Evolutionary conservation across 23 tunicate genomes (phyloP).

Genomic region (Trididemnum miniatum): DNA sequence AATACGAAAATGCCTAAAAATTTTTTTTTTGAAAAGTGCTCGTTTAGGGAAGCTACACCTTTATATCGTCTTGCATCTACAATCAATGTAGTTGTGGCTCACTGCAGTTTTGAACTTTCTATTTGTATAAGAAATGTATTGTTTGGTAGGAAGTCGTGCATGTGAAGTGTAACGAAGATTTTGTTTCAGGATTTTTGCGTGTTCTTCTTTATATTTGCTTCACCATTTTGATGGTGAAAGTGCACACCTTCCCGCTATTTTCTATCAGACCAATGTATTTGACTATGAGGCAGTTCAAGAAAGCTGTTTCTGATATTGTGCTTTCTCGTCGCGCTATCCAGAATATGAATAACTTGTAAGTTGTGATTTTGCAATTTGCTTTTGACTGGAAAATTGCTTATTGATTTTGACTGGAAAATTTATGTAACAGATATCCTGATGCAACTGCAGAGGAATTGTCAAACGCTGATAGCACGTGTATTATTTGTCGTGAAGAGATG

Average conservation of each 20-base stretch:
- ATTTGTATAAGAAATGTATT: too few relatives aligned
- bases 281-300: slow-evolving; percentile 92
- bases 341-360: slow-evolving; percentile 95
- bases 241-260: slow-evolving; percentile 93
- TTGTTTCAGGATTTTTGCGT: slow-evolving; percentile 65
- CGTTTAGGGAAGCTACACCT: too few relatives aligned
- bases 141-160: too few relatives aligned
- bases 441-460: slow-evolving; percentile 93
- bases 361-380: too few relatives aligned
- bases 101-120: too few relatives aligned
- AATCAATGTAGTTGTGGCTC: too few relatives aligned
- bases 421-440: slow-evolving; percentile 77
- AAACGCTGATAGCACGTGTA: slow-evolving; percentile 87
- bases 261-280: slow-evolving; percentile 98
- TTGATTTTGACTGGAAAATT: too few relatives aligned
- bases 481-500: slow-evolving; percentile 98
- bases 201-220: slow-evolving; percentile 78
- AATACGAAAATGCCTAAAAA: too few relatives aligned
- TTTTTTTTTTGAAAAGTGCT: too few relatives aligned
- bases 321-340: slow-evolving; percentile 90
- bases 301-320: slow-evolving; percentile 83
- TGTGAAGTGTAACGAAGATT: too few relatives aligned
- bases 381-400: too few relatives aligned
- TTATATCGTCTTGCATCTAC: too few relatives aligned
- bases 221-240: slow-evolving; percentile 80